Evolutionary conservation across 2,113 vertebrate species (phyloP), one percentile per base, ranked within the genome.

Genomic region (Podilymbus podiceps): DNA sequence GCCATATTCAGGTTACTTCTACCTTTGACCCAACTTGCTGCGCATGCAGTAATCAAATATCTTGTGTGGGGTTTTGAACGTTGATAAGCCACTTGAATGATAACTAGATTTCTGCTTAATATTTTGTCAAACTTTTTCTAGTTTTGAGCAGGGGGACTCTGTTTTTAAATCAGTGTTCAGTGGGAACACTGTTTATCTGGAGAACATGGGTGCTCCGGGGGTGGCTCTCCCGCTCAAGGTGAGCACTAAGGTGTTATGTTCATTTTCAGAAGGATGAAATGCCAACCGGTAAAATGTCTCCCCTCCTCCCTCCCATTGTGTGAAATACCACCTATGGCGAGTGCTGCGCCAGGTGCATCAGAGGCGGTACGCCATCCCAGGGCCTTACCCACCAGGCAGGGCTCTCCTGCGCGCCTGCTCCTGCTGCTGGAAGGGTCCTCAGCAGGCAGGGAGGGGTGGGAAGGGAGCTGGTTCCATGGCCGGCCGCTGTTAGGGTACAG

Each of bases 371-470:
- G 35, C 67, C 22, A 31, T 24, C 52, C 40, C 67, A 15, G 40
- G 23, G 33, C 19, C 49, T 44, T 10, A 3, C 0, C 20, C 31
- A 15, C 3, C 3, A 2, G 0, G 0, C 56, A 12, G 52, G 4
- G 40, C 46, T 68, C 46, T 68, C 40, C 74, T 44, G 55, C 12
- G 2, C n/a, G 55, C 49, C 55, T 19, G 38, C 28, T 63, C 28
- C 50, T 13, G 23, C 2, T 8, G 49, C 58, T 15, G 4, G 30
- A 58, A 46, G 5, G 4, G 40, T 5, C 46, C 11, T 14, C 62
- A 42, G 50, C 20, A 11, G 8, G 6, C 1, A 3, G 30, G 18
- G 18, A 38, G 14, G 13, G n/a, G 8, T 31, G 75, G 15, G 47
- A n/a, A 52, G 50, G 23, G 47, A 46, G n/a, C 21, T 4, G 53